These are phyloP conservation scores for Acanthacorydalis orientalis DNA, from an alignment of 2,888 invertebrate genomes.

Conservation along the genomic window DNA sequence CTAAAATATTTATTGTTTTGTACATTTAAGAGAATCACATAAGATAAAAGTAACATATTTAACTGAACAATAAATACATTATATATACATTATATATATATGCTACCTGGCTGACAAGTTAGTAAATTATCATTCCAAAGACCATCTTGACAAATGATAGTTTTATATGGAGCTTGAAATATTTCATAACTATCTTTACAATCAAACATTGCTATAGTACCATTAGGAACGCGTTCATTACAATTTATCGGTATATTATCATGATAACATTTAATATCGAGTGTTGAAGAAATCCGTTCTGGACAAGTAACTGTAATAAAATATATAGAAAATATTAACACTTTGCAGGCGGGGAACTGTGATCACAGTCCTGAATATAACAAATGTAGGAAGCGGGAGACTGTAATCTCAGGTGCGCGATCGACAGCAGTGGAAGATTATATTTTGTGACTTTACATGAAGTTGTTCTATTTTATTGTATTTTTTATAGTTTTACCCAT, in stretches of 20 bases:
- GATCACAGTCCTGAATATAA: too few species aligned
- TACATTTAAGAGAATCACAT: too few species aligned
- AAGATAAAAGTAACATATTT: too few species aligned
- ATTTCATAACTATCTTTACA: constrained; percentile 6
- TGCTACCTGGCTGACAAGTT: constrained; percentile 7
- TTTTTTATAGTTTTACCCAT: too few species aligned
- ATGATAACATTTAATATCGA: constrained; percentile 5
- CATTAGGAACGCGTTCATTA: constrained; percentile 6
- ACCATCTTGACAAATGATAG: constrained; percentile 6
- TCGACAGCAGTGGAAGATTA: too few species aligned
- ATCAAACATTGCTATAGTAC: constrained; percentile 5
- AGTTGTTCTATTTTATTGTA: too few species aligned
- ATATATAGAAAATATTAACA: neutral
- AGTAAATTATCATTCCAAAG: constrained; percentile 6
- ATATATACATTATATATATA: neutral
- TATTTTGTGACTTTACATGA: too few species aligned
- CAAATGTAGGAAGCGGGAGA: too few species aligned
- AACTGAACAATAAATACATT: neutral
- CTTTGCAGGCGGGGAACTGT: too few species aligned
- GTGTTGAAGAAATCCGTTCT: constrained; percentile 2
- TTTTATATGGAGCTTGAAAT: neutral
- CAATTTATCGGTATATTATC: constrained; percentile 5
- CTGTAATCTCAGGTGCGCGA: too few species aligned
- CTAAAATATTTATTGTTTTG: constrained; percentile 7
- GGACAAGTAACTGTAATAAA: constrained; percentile 7